Evolutionary conservation across 1,140 invertebrate genomes (phyloP).

Genomic region (Nasonia longicornis): DNA sequence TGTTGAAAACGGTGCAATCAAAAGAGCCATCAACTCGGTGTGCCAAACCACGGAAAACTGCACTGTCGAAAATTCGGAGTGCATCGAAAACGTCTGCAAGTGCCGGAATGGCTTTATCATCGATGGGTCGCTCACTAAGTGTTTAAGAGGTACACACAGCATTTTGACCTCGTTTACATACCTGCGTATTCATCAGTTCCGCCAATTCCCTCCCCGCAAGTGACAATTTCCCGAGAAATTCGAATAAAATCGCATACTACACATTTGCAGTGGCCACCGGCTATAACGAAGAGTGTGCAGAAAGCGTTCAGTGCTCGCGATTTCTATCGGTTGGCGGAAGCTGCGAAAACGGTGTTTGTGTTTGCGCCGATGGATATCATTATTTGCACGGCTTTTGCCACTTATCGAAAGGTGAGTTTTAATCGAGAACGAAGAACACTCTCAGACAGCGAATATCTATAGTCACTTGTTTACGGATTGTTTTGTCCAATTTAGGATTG

Average conservation of each 20-base stretch:
- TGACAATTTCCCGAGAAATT: background rate
- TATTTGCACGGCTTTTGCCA: conserved; percentile 52
- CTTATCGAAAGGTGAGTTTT: conserved; percentile 47
- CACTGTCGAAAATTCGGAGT: background rate
- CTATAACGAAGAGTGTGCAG: conserved; percentile 46
- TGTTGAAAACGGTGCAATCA: background rate
- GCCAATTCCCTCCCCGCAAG: too few relatives aligned
- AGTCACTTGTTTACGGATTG: too few relatives aligned
- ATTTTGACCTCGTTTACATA: background rate
- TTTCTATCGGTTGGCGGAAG: conserved; percentile 49
- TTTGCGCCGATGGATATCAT: conserved; percentile 50
- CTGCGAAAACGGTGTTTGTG: conserved; percentile 47
- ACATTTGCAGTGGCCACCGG: conserved; percentile 37
- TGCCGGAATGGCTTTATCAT: background rate
- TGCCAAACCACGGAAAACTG: background rate
- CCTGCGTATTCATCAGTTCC: background rate
- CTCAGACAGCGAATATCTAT: too few relatives aligned
- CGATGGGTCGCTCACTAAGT: conserved; percentile 17
- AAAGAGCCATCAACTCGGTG: background rate
- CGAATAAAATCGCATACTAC: background rate
- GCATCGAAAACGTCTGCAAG: background rate
- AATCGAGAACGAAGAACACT: too few relatives aligned
- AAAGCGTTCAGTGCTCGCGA: conserved; percentile 51
- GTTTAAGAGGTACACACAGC: background rate
- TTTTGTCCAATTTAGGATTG: background rate